These are phyloP conservation scores for Stictonetta naevosa DNA, from an alignment of 2,113 vertebrate genomes.

Conservation along the genomic window DNA sequence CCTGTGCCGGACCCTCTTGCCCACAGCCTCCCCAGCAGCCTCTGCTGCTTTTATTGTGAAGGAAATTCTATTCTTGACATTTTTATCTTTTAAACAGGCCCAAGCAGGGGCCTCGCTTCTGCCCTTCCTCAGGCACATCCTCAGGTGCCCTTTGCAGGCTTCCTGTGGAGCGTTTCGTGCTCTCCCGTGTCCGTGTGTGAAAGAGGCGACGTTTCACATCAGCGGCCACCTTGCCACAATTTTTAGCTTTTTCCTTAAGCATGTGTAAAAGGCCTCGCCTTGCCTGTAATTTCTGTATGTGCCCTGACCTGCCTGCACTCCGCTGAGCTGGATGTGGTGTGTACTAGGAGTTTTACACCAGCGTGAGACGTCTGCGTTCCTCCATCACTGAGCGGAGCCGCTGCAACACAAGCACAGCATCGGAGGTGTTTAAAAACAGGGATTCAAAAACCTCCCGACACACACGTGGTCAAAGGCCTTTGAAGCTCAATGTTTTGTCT, in stretches of 20 bases:
- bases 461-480: fast-evolving
- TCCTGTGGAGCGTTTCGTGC: background rate
- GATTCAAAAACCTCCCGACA: background rate
- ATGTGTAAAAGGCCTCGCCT: fast-evolving
- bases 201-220: background rate
- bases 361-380: fast-evolving
- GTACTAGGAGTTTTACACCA: background rate
- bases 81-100: background rate
- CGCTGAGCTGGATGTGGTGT: background rate
- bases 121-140: background rate
- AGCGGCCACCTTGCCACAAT: background rate
- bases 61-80: background rate
- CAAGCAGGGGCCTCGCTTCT: background rate
- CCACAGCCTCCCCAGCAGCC: background rate
- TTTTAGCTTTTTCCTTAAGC: background rate
- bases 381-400: background rate
- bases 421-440: slow-evolving; percentile 5
- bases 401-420: background rate
- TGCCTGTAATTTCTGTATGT: background rate
- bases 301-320: background rate
- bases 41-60: background rate
- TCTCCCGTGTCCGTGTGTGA: background rate
- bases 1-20: fast-evolving
- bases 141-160: background rate
- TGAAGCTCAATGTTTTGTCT: slow-evolving; percentile 27